Conservation (phyloP, 23 tunicate species). For the Trididemnum miniatum region DNA sequence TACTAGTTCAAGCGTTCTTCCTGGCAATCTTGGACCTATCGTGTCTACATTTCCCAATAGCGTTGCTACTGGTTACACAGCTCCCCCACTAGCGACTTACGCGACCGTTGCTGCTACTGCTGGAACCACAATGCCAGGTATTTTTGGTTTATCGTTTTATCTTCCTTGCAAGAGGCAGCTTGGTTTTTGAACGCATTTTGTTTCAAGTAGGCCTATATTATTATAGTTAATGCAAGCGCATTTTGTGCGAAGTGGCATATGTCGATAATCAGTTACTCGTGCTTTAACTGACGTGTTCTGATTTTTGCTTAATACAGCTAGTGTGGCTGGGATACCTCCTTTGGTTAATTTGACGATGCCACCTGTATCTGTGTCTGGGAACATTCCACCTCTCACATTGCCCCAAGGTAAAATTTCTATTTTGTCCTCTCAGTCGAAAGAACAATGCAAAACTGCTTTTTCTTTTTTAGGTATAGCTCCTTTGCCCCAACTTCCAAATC, state of each 20-base stretch:
- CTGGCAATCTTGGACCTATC: slow-evolving; percentile 60
- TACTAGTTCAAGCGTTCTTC: slow-evolving; percentile 70
- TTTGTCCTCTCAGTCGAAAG: neutral
- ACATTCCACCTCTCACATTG: slow-evolving; percentile 39
- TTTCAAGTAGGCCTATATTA: too few species aligned
- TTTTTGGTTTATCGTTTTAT: too few species aligned
- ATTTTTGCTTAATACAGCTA: neutral
- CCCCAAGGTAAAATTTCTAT: slow-evolving; percentile 38
- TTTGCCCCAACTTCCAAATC: slow-evolving; percentile 27
- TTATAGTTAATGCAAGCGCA: too few species aligned
- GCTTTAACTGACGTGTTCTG: too few species aligned
- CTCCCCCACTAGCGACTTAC: neutral
- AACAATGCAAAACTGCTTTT: neutral
- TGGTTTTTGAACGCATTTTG: too few species aligned
- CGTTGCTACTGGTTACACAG: neutral
- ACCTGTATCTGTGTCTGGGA: slow-evolving; percentile 36
- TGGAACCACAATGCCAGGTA: slow-evolving; percentile 42
- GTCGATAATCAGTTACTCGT: too few species aligned
- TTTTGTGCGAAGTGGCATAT: too few species aligned
- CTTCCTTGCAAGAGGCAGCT: too few species aligned
- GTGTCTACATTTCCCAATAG: neutral
- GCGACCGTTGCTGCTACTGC: neutral
- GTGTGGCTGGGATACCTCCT: slow-evolving; percentile 53
- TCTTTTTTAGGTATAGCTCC: slow-evolving; percentile 37
- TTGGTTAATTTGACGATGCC: slow-evolving; percentile 63